Evolutionary conservation across 2,888 invertebrate species (phyloP), one percentile per base, ranked within the genome.

Genomic region (Plutella xylostella): DNA sequence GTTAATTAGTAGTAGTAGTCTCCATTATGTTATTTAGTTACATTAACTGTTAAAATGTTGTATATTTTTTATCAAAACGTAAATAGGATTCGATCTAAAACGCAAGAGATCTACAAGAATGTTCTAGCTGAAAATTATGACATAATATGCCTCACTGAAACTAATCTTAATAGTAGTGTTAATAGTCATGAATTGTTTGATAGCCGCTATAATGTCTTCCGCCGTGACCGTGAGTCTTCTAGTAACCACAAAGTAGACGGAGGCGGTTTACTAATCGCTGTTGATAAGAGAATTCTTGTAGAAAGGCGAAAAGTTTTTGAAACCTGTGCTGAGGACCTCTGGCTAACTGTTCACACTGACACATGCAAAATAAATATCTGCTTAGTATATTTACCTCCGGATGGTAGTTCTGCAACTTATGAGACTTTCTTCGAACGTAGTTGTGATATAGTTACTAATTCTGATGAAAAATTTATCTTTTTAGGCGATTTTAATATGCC

Each of bases 11-110:
- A n/a, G n/a, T n/a, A n/a, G n/a, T n/a, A n/a, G n/a, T n/a, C n/a
- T n/a, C n/a, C n/a, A n/a, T n/a, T n/a, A n/a, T n/a, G n/a, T n/a
- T n/a, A n/a, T n/a, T n/a, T n/a, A n/a, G n/a, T n/a, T n/a, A n/a
- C n/a, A n/a, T n/a, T n/a, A n/a, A n/a, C n/a, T n/a, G n/a, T n/a
- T 28, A 12, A 35, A 19, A 25, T 33, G 12, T 19, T 42, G 12
- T 14, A 22, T 4, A 46, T 46, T 17, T 46, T 30, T 28, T 46
- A 46, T 37, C 42, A 46, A 30, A 46, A 46, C 21, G 28, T 42
- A 9, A 42, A 34, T 20, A 21, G 42, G n/a, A 28, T 31, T 7
- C 3, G 42, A 35, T 11, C 28, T 4, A 35, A 40, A 30, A 31
- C 42, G 3, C 28, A 28, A 37, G 21, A 33, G 5, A 7, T 31